These are phyloP conservation scores for Zelostemma sp. DNA, from an alignment of 1,140 invertebrate genomes.

Conservation along the genomic window DNA sequence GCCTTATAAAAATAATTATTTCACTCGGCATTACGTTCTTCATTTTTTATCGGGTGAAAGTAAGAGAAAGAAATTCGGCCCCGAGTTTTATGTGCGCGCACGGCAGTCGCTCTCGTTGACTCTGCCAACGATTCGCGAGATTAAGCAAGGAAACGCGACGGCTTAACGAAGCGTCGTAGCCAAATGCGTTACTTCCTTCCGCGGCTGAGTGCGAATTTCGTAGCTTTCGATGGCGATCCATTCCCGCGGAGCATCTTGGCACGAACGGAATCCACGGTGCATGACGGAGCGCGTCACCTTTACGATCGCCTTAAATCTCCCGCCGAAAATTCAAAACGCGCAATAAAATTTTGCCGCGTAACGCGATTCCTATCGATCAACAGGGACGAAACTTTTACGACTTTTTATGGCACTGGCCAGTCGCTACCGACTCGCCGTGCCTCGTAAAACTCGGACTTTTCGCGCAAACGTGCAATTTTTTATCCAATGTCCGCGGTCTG, in stretches of 20 bases:
- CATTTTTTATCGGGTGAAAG: slow-evolving; percentile 45
- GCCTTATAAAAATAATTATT: slow-evolving; percentile 47
- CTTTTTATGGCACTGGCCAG: slow-evolving; percentile 33
- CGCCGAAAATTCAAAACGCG: background rate
- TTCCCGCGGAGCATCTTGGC: slow-evolving; percentile 17
- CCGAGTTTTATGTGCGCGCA: slow-evolving; percentile 32
- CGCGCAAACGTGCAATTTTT: slow-evolving; percentile 42
- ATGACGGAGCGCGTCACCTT: slow-evolving; percentile 10
- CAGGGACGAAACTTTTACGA: slow-evolving; percentile 43
- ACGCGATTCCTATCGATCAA: slow-evolving; percentile 27
- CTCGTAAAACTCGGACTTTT: slow-evolving; percentile 47
- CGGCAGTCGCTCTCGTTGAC: slow-evolving; percentile 19
- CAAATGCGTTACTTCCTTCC: slow-evolving; percentile 52
- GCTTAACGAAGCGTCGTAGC: slow-evolving; percentile 50
- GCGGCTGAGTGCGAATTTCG: slow-evolving; percentile 44
- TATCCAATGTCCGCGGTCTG: slow-evolving; percentile 27
- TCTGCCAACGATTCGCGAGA: slow-evolving; percentile 48
- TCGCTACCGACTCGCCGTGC: slow-evolving; percentile 41
- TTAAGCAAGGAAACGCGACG: slow-evolving; percentile 48
- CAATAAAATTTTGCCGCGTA: slow-evolving; percentile 4
- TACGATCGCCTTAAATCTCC: slow-evolving; percentile 1
- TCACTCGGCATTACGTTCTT: slow-evolving; percentile 37
- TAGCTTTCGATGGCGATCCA: slow-evolving; percentile 27
- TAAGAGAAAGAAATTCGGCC: slow-evolving; percentile 42
- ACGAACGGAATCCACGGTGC: slow-evolving; percentile 7